A percentile compares a stretch with the other conserved stretches of the same genome.
Conservation (phyloP, 2,797 vertebrate species). For the Acrossocheilus wenchowensis region DNA sequence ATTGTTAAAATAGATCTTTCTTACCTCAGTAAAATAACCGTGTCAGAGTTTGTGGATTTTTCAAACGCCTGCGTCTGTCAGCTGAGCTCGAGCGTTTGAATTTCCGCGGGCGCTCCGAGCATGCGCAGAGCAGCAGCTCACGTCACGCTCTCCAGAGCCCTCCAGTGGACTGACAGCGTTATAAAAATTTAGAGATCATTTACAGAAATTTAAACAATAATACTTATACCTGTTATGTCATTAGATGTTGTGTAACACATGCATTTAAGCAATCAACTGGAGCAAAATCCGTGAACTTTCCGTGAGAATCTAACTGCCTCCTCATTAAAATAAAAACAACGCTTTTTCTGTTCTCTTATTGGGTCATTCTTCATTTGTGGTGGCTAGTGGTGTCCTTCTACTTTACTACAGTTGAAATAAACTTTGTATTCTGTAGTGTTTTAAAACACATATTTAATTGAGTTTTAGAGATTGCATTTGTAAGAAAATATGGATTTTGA, state of each 20-base stretch:
- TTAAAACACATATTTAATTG: too few species aligned
- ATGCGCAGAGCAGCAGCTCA: constrained; percentile 23
- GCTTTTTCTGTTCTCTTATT: too few species aligned
- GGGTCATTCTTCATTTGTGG: too few species aligned
- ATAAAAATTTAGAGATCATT: neutral
- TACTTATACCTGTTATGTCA: neutral
- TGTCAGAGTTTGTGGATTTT: neutral
- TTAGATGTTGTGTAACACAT: neutral
- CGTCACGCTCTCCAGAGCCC: neutral
- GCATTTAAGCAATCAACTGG: neutral
- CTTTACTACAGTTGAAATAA: too few species aligned
- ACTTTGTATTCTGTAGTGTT: too few species aligned
- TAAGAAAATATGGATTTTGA: too few species aligned
- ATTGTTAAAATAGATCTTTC: neutral
- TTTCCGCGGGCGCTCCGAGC: constrained; percentile 73
- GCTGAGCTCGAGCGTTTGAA: constrained; percentile 72
- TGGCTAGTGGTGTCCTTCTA: too few species aligned
- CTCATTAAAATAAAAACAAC: neutral
- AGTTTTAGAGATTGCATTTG: too few species aligned
- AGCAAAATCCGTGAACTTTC: neutral
- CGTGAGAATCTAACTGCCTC: neutral
- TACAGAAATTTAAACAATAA: neutral
- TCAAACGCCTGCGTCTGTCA: neutral
- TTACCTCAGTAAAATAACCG: constrained; percentile 45
- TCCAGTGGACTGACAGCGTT: constrained; percentile 3